Percentiles rank a stretch among this genome's conserved stretches.
phyloP scores from a whole-genome alignment of 2,797 vertebrate genomes.

The Valencia hispanica region DNA sequence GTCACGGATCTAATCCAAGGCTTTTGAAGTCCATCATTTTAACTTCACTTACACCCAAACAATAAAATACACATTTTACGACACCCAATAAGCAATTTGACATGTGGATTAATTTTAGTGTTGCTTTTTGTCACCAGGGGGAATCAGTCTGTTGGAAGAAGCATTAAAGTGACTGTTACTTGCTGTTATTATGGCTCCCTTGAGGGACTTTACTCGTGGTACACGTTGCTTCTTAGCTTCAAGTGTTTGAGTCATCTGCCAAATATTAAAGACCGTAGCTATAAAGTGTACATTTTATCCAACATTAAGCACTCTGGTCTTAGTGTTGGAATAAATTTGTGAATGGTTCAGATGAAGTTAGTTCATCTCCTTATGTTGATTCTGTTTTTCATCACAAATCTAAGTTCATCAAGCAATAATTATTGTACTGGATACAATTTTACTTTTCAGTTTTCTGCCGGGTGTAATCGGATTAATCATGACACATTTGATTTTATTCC shows the following conservation, averaged over 20 bases:
- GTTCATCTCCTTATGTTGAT: background rate
- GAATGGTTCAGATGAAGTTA: background rate
- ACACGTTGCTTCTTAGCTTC: background rate
- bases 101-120: background rate
- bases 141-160: background rate
- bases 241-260: background rate
- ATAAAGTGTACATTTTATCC: background rate
- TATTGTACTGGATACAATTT: background rate
- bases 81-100: background rate
- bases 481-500: background rate
- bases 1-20: background rate
- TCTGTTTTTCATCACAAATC: background rate
- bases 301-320: background rate
- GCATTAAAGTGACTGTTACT: background rate
- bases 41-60: background rate
- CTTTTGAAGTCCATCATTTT: background rate
- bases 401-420: background rate
- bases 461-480: constrained; percentile 10
- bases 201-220: background rate
- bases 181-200: background rate
- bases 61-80: background rate
- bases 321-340: background rate
- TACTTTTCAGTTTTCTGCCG: background rate
- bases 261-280: background rate
- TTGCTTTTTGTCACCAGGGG: background rate